These are phyloP conservation scores for Microcebus jonahi DNA, from an alignment of 2,113 vertebrate genomes.

Conservation along the genomic window DNA sequence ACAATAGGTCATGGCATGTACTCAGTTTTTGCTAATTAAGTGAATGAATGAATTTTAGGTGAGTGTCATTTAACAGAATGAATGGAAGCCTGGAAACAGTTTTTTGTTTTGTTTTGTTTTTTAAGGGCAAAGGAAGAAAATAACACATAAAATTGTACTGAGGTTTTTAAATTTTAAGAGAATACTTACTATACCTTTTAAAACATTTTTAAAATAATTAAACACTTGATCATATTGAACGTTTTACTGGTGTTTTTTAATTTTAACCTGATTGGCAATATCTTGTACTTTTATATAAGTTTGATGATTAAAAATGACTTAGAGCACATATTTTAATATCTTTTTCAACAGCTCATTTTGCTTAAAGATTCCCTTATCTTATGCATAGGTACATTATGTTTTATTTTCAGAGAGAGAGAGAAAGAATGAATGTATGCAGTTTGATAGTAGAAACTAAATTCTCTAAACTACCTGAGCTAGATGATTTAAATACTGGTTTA, in stretches of 20 bases:
- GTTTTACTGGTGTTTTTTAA: not conserved
- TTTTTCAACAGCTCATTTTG: not conserved
- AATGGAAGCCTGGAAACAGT: not conserved
- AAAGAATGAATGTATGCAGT: not conserved
- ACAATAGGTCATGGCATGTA: not conserved
- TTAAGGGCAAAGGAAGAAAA: not conserved
- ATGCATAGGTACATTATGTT: not conserved
- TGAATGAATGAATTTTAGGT: constrained; percentile 15
- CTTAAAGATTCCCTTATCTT: not conserved
- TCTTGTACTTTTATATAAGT: not conserved
- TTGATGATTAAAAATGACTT: not conserved
- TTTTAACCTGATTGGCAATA: not conserved
- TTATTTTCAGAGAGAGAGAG: not conserved
- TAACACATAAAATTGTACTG: too few species aligned
- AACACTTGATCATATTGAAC: not conserved
- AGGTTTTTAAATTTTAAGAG: not conserved
- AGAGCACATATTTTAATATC: not conserved
- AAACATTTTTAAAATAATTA: not conserved
- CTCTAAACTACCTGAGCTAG: not conserved
- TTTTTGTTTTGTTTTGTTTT: not conserved
- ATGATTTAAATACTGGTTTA: not conserved
- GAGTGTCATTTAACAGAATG: not conserved
- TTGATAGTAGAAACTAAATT: not conserved
- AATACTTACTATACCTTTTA: not conserved
- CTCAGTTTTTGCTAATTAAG: not conserved